These are phyloP conservation scores for Perognathus longimembris DNA, from an alignment of 2,113 vertebrate genomes.

Conservation along the genomic window DNA sequence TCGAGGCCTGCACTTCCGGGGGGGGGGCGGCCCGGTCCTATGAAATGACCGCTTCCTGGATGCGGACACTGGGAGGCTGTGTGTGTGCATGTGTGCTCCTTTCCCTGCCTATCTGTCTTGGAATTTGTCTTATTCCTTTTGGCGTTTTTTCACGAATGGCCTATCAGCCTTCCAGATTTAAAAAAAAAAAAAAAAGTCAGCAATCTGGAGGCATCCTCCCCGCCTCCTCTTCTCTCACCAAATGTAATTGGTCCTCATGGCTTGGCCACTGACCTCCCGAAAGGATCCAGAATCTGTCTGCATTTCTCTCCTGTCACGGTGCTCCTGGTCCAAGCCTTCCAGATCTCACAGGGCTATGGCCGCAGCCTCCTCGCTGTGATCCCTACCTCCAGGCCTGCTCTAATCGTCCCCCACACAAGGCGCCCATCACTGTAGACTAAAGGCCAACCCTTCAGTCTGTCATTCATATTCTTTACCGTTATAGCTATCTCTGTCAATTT, in stretches of 20 bases:
- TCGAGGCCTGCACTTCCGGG: neutral
- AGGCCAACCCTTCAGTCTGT: neutral
- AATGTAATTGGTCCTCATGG: neutral
- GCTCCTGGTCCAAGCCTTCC: neutral
- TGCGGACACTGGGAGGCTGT: neutral
- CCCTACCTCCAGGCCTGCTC: neutral
- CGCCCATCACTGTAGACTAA: neutral
- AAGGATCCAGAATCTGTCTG: neutral
- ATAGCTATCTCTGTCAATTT: neutral
- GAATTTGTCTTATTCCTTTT: neutral
- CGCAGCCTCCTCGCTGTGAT: neutral
- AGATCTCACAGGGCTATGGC: neutral
- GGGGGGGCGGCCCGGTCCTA: neutral
- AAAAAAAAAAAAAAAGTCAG: constrained; percentile 11
- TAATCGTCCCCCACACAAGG: neutral
- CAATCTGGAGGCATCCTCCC: neutral
- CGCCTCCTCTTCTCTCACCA: neutral
- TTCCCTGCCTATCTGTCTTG: neutral
- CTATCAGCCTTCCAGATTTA: neutral
- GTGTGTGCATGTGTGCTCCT: neutral
- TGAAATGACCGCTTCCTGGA: neutral
- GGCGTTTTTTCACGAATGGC: neutral
- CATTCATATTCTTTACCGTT: neutral
- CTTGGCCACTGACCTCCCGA: neutral
- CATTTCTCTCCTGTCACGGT: neutral